Base-by-base conservation (phyloP, 2,113 vertebrate species). In the Symphodus melops region DNA sequence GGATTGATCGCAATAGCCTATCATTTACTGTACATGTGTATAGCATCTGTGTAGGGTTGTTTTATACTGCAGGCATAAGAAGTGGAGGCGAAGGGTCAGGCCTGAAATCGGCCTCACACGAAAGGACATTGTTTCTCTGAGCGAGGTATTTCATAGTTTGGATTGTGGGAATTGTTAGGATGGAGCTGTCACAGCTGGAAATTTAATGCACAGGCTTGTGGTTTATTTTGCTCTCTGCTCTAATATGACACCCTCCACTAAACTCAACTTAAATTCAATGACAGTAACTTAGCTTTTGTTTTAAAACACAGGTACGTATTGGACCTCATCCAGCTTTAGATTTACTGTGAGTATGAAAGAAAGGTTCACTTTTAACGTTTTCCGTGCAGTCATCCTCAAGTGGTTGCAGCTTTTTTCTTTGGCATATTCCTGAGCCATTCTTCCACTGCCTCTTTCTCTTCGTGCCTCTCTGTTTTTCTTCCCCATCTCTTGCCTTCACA, bases 1-100 rank as follows among this genome's bases (percentile, higher is more conserved):
- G 93, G 92, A 64, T 85, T 89, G 86, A 86, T 88, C 69, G 75
- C 72, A 73, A 81, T 67, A 81, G 74, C 54, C 78, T 88, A 85
- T 89, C 76, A 75, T 65, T 81, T 83, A 51, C 48, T 51, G 48
- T 51, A 84, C 82, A 89, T 83, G 88, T 85, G 88, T 87, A 75
- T 81, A 89, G 81, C 76, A 85, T 89, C 81, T 88, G 82, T 77
- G 83, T 69, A 65, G 66, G 75, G 52, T 65, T 84, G 72, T 73
- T 67, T 17, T 73, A 37, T 54, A 87, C 79, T 73, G 51, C 54
- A 74, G 60, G 60, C 59, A 63, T 67, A 73, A 71, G 37, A 76
- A 77, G 53, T 5, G 20, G 28, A 76, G 70, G 61, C 28, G 20
- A 33, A 72, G 70, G 83, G 83, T 82, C 72, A 68, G 49, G 67